A percentile compares a stretch with the other conserved stretches of the same genome.
These are phyloP conservation scores for Drosophila trapezifrons DNA, from an alignment of 1,140 invertebrate genomes.

Conservation along the genomic window DNA sequence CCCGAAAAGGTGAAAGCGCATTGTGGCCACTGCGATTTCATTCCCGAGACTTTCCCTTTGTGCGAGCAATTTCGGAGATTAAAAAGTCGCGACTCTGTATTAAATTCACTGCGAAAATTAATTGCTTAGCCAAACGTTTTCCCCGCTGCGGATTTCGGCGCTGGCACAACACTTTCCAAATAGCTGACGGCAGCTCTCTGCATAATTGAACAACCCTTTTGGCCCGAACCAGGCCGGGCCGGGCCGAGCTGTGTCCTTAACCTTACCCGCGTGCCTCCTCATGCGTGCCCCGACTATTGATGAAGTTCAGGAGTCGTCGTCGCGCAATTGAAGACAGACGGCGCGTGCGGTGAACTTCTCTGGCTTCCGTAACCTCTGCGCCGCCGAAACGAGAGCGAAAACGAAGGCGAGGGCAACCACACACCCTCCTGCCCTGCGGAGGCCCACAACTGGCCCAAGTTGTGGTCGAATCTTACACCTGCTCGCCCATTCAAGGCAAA, in stretches of 20 bases:
- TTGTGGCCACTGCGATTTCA: slow-evolving; percentile 41
- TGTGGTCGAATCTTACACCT: slow-evolving; percentile 58
- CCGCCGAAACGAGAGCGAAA: slow-evolving; percentile 1
- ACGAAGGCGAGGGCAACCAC: slow-evolving; percentile 2
- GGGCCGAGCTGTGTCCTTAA: background rate
- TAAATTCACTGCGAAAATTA: slow-evolving; percentile 55
- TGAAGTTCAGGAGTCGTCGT: slow-evolving; percentile 49
- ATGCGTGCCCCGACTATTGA: slow-evolving; percentile 69
- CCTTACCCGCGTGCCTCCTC: background rate
- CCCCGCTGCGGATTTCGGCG: background rate
- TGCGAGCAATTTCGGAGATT: slow-evolving; percentile 61
- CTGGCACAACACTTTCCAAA: slow-evolving; percentile 22
- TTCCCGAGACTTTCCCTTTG: slow-evolving; percentile 7
- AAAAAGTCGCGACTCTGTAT: slow-evolving; percentile 56
- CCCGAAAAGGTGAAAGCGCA: slow-evolving; percentile 30
- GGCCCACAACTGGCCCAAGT: slow-evolving; percentile 1
- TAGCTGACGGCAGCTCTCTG: slow-evolving; percentile 48
- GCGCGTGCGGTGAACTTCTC: slow-evolving; percentile 66
- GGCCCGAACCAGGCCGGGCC: background rate
- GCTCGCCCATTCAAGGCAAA: slow-evolving; percentile 4
- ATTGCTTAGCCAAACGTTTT: slow-evolving; percentile 31
- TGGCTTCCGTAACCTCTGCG: slow-evolving; percentile 46
- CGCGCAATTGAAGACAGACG: slow-evolving; percentile 61
- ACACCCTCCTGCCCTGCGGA: background rate
- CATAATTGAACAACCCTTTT: slow-evolving; percentile 44